Evolutionary conservation across 2,888 invertebrate genomes (phyloP).

Genomic region (Rhabditophanes sp.): DNA sequence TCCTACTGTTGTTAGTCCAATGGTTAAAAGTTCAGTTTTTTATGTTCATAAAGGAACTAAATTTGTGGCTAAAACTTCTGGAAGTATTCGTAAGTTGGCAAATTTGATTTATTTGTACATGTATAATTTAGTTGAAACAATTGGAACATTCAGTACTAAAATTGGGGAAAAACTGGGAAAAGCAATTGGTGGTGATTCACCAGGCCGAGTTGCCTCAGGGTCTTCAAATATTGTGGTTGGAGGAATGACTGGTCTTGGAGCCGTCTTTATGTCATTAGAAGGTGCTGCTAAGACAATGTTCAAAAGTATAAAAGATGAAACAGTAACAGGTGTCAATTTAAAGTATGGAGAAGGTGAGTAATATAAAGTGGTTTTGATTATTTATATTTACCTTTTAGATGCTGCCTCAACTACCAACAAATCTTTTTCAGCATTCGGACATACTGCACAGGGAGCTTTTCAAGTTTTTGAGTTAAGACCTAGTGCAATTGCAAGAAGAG

Average conservation of each 20-base stretch:
- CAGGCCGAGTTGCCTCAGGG: constrained; percentile 17
- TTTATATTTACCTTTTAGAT: constrained; percentile 40
- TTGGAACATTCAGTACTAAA: constrained; percentile 57
- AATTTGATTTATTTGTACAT: not conserved
- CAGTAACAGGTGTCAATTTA: constrained; percentile 59
- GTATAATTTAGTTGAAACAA: constrained; percentile 47
- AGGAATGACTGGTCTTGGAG: constrained; percentile 48
- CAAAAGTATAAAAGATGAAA: constrained; percentile 55
- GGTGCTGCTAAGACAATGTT: constrained; percentile 56
- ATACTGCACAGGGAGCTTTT: constrained; percentile 55
- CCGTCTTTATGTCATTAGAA: constrained; percentile 59
- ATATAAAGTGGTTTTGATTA: not conserved
- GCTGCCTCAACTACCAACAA: constrained; percentile 56
- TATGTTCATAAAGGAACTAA: constrained; percentile 57
- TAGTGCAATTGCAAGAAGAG: constrained; percentile 53
- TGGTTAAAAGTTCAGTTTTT: constrained; percentile 52
- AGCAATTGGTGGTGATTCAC: constrained; percentile 47
- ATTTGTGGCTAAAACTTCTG: constrained; percentile 57
- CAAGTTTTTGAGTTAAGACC: constrained; percentile 57
- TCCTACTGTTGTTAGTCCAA: constrained; percentile 50
- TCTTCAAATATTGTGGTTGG: constrained; percentile 27
- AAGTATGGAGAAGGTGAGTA: constrained; percentile 50
- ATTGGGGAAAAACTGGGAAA: constrained; percentile 56
- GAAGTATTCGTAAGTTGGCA: constrained; percentile 52
- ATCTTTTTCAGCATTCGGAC: constrained; percentile 58